Evolutionary conservation across 2,113 vertebrate species (phyloP), one percentile per base, ranked within the genome.

Genomic region (Caretta caretta): DNA sequence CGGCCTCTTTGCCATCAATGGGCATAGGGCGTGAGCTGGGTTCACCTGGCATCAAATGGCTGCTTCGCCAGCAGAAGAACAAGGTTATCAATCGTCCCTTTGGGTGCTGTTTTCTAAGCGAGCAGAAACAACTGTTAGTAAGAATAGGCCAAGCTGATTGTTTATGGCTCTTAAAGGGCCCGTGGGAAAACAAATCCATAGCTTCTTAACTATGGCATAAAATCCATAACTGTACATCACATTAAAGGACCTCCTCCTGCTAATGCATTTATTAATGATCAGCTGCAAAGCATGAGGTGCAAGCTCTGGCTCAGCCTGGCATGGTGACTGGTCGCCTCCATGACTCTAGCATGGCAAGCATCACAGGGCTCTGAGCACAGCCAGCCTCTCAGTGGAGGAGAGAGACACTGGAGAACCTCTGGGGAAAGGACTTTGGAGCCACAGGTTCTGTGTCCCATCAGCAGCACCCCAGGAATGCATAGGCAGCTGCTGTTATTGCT

Each of bases 191-290:
- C 17, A 76, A 86, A 89, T 89, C 92, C 87, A 93, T 93, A 81
- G 86, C 87, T 86, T 86, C 80, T 87, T 85, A 93, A 89, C 83
- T 83, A 59, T 93, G 92, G 79, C 83, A 89, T 93, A 89, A 93
- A 93, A 93, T 93, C 92, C 78, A 93, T 93, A 93, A 86, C 54
- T 76, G 56, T 89, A 86, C 87, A 85, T 86, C 92, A 89, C 42
- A 46, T 79, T 89, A 89, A 93, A 93, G 92, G 80, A 87, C 92
- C 92, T 86, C 83, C 84, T 62, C 89, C 82, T 86, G 8, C 87
- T 89, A 89, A 93, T 93, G 87, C 87, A 86, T 86, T 81, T 89
- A 89, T 93, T 93, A 93, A 93, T 93, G 86, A 89, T 89, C 82
- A 48, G 35, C 82, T 27, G 50, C 49, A 20, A 65, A 50, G 13